phyloP scores from a whole-genome alignment of 2,113 vertebrate genomes.

The Brachyhypopomus occidentalis region DNA sequence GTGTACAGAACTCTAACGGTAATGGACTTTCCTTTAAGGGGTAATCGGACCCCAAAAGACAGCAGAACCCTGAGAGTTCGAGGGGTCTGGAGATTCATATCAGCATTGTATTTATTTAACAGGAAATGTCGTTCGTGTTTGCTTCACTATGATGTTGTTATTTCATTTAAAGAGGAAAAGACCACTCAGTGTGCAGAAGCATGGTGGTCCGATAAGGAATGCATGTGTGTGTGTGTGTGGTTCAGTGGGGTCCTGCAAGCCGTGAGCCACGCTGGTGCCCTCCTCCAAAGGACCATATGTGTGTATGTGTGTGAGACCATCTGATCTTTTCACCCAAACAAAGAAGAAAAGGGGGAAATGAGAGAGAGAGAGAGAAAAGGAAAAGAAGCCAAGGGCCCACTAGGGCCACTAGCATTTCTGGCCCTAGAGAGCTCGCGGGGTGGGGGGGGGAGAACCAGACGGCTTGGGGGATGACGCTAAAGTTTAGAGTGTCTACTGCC shows the following conservation, averaged over 20 bases:
- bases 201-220: slow-evolving; percentile 19
- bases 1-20: neutral
- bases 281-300: neutral
- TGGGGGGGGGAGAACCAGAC: neutral
- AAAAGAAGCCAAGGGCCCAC: neutral
- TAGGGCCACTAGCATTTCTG: slow-evolving; percentile 4
- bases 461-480: slow-evolving; percentile 57
- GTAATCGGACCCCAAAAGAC: neutral
- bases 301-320: neutral
- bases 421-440: neutral
- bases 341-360: neutral
- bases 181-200: slow-evolving; percentile 2
- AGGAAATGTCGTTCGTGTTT: slow-evolving; percentile 35
- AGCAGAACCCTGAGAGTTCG: neutral
- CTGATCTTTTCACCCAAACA: slow-evolving; percentile 23
- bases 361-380: neutral
- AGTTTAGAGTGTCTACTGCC: slow-evolving; percentile 77
- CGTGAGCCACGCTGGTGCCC: neutral
- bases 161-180: slow-evolving; percentile 18
- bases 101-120: slow-evolving; percentile 28
- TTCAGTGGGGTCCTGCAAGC: neutral
- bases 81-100: slow-evolving; percentile 38
- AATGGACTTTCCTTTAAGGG: neutral
- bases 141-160: neutral
- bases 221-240: slow-evolving; percentile 13